Evolutionary conservation across 1,140 invertebrate species (phyloP).

Genomic region (Lasaia peninsularis): DNA sequence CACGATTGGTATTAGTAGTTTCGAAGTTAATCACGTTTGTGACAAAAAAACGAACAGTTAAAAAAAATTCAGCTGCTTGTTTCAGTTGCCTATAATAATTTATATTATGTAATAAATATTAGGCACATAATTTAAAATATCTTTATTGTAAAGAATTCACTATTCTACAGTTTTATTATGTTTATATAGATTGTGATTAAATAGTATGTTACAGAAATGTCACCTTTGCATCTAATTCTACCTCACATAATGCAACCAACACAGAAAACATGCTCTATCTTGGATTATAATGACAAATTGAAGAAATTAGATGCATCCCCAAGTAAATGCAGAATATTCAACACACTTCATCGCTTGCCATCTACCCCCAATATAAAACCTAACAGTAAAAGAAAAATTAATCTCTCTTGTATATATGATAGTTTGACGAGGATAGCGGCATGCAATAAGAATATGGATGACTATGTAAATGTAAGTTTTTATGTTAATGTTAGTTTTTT

Average conservation of each 20-base stretch:
- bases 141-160: too few species aligned
- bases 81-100: too few species aligned
- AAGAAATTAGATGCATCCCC: slow-evolving; percentile 30
- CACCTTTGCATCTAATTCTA: slow-evolving; percentile 35
- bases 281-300: slow-evolving; percentile 58
- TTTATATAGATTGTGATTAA: neutral
- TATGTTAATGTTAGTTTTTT: too few species aligned
- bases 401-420: slow-evolving; percentile 40
- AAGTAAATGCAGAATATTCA: slow-evolving; percentile 49
- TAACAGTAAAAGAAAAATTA: slow-evolving; percentile 22
- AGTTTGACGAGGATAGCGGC: slow-evolving; percentile 31
- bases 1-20: too few species aligned
- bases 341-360: slow-evolving; percentile 45
- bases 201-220: slow-evolving; percentile 37
- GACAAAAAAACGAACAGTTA: too few species aligned
- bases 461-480: slow-evolving; percentile 17
- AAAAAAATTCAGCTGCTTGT: too few species aligned
- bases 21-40: too few species aligned
- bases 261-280: slow-evolving; percentile 34
- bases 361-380: slow-evolving; percentile 29
- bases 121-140: neutral
- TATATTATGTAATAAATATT: too few species aligned
- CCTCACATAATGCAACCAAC: slow-evolving; percentile 39
- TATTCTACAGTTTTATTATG: too few species aligned
- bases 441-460: slow-evolving; percentile 19